Evolutionary conservation across 2,888 invertebrate species (phyloP).

Genomic region (Leptinotarsa rubiginosa): DNA sequence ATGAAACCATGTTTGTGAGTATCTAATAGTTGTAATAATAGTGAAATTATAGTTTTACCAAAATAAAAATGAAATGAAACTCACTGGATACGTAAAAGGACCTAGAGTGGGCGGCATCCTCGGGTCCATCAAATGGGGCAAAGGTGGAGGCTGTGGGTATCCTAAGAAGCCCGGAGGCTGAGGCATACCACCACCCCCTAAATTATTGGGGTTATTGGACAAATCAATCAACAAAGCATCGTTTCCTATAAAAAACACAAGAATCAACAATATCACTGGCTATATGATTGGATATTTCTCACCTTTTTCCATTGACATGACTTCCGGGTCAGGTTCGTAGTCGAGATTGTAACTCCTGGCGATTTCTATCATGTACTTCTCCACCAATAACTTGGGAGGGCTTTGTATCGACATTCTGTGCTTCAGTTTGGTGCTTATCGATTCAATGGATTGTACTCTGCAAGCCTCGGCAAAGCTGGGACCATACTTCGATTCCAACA

Average conservation of each 20-base stretch:
- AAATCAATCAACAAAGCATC: slow-evolving; percentile 80
- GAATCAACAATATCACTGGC: not conserved
- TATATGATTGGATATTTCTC: slow-evolving; percentile 15
- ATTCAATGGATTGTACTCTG: slow-evolving; percentile 81
- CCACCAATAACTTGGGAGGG: slow-evolving; percentile 94
- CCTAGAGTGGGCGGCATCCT: slow-evolving; percentile 54
- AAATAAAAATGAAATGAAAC: slow-evolving; percentile 34
- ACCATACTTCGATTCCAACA: slow-evolving; percentile 92
- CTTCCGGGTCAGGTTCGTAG: slow-evolving; percentile 94
- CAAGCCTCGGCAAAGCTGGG: slow-evolving; percentile 93
- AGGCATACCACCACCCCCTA: slow-evolving; percentile 70
- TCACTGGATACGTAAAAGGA: slow-evolving; percentile 78
- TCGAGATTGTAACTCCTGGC: slow-evolving; percentile 94
- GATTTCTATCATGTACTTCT: slow-evolving; percentile 95
- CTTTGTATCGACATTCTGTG: slow-evolving; percentile 95
- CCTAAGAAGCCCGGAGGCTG: slow-evolving; percentile 86
- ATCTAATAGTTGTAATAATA: not conserved
- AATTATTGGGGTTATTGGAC: slow-evolving; percentile 75
- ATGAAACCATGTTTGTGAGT: no score
- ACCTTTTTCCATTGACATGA: slow-evolving; percentile 80
- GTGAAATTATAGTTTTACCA: not conserved
- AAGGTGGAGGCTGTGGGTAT: slow-evolving; percentile 78
- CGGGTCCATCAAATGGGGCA: slow-evolving; percentile 70
- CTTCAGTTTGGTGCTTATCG: slow-evolving; percentile 90
- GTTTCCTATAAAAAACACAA: slow-evolving; percentile 51